A percentile compares a stretch with the other conserved stretches of the same genome.
Evolutionary conservation across 2,113 vertebrate genomes (phyloP).

Genomic region (Oceanites oceanicus): DNA sequence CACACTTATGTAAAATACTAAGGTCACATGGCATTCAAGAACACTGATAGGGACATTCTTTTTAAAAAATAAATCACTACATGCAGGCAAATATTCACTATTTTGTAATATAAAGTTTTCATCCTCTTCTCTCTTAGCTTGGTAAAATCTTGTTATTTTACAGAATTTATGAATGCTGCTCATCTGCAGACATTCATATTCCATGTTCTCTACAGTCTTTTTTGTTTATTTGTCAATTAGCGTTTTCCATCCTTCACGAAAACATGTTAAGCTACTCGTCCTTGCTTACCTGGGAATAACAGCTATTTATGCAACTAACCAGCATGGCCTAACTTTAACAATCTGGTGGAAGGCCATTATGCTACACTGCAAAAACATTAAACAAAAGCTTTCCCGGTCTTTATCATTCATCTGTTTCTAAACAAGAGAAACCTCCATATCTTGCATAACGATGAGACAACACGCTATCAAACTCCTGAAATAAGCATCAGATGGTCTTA

Average conservation of each 20-base stretch:
- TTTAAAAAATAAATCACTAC: background rate
- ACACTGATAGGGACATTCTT: background rate
- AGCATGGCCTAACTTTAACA: background rate
- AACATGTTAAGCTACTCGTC: background rate
- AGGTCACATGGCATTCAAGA: background rate
- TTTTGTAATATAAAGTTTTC: background rate
- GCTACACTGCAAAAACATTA: background rate
- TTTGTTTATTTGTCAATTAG: conserved; percentile 20
- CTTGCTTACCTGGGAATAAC: background rate
- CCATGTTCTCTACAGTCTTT: background rate
- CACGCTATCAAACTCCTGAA: background rate
- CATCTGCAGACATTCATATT: background rate
- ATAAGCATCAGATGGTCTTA: conserved; percentile 29
- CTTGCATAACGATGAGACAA: conserved; percentile 10
- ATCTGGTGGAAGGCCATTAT: background rate
- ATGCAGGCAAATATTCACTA: background rate
- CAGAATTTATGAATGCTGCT: background rate
- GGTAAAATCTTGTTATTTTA: background rate
- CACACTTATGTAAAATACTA: background rate
- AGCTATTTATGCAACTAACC: conserved; percentile 12
- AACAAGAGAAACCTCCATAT: background rate
- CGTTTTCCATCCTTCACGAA: background rate
- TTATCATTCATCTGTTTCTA: conserved; percentile 19
- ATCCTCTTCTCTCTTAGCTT: background rate
- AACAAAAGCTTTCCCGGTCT: conserved; percentile 34